Conservation (phyloP, 92 coral and sea anemone genomes). For the Zoanthus sociatus region DNA sequence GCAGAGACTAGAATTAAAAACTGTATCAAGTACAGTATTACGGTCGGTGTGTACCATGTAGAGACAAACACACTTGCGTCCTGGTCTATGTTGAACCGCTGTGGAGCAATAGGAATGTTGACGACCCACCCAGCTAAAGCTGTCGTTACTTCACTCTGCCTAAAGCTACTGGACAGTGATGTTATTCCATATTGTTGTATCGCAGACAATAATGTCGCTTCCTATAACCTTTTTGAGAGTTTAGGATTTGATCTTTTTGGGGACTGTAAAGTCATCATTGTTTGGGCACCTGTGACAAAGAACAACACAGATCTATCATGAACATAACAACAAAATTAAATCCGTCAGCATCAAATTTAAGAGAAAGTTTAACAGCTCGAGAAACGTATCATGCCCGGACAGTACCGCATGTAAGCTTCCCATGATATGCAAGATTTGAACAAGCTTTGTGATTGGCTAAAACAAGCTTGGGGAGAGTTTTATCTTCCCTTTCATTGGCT, state of each 20-base stretch:
- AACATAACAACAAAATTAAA: no score
- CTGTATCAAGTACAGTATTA: slow-evolving; percentile 37
- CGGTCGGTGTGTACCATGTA: slow-evolving; percentile 48
- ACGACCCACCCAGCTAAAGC: slow-evolving; percentile 46
- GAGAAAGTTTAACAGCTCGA: no score
- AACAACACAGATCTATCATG: no score
- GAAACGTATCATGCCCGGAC: no score
- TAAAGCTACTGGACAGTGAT: slow-evolving; percentile 4
- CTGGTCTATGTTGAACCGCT: slow-evolving; percentile 39
- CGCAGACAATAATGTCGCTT: slow-evolving; percentile 16
- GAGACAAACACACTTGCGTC: slow-evolving; percentile 49
- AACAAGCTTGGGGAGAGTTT: no score
- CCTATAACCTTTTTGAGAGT: slow-evolving; percentile 22
- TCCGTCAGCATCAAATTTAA: no score
- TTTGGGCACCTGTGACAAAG: no score
- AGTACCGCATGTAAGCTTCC: no score
- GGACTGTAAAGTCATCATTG: background rate
- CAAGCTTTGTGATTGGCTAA: no score
- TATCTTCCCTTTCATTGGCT: no score
- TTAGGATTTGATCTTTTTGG: slow-evolving; percentile 38
- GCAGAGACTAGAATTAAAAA: slow-evolving; percentile 28
- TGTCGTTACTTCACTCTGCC: slow-evolving; percentile 35
- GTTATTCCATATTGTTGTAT: slow-evolving; percentile 12
- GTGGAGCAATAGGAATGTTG: slow-evolving; percentile 39
- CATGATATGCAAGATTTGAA: no score